phyloP scores from a whole-genome alignment of 1,140 invertebrate species.

The Dinoponera quadriceps region DNA sequence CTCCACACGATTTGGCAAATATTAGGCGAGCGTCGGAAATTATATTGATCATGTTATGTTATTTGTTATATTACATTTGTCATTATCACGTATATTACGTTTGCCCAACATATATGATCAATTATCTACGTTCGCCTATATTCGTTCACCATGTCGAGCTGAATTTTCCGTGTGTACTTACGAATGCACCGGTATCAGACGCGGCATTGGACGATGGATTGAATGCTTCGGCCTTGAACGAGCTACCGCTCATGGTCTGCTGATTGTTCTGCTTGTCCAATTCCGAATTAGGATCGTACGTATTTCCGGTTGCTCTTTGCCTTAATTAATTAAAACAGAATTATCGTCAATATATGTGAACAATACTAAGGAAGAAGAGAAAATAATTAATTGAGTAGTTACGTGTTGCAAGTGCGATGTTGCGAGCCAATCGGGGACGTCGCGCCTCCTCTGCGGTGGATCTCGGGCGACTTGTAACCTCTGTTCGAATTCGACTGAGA shows the following conservation, averaged over 20 bases:
- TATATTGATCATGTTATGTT: too few relatives aligned
- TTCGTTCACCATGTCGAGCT: too few relatives aligned
- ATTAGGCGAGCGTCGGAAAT: too few relatives aligned
- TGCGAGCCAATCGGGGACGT: slow-evolving; percentile 65
- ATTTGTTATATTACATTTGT: too few relatives aligned
- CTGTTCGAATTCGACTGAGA: slow-evolving; percentile 74
- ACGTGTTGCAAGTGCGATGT: slow-evolving; percentile 71
- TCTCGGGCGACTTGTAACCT: slow-evolving; percentile 71
- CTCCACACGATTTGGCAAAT: too few relatives aligned
- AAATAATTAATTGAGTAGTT: slow-evolving; percentile 48
- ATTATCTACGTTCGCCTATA: too few relatives aligned
- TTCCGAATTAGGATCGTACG: slow-evolving; percentile 66
- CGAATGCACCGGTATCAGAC: slow-evolving; percentile 73
- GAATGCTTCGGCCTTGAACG: slow-evolving; percentile 77
- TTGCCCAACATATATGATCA: too few relatives aligned
- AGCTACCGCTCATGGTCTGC: slow-evolving; percentile 69
- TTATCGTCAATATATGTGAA: background rate
- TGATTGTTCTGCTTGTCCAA: slow-evolving; percentile 74
- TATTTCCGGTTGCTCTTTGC: slow-evolving; percentile 71
- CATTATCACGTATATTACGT: too few relatives aligned
- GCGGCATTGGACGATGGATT: slow-evolving; percentile 73
- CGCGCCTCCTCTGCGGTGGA: slow-evolving; percentile 64
- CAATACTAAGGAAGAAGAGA: background rate
- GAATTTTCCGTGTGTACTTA: slow-evolving; percentile 75
- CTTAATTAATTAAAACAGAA: slow-evolving; percentile 57